Evolutionary conservation across 2,797 vertebrate species (phyloP).

Genomic region (Oreonectes daqikongensis): DNA sequence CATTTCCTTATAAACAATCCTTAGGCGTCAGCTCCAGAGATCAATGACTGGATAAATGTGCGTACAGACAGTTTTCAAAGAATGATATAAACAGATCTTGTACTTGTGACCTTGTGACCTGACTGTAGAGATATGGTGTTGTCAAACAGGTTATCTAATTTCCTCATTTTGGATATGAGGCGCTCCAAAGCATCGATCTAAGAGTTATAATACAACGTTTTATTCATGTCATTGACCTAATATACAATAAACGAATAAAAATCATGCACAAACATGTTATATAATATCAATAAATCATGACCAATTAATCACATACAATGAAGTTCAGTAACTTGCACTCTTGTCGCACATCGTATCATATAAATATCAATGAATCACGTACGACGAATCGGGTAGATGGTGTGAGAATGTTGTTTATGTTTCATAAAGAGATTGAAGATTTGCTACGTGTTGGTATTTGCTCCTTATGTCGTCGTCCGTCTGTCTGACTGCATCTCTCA

Average conservation of each 20-base stretch:
- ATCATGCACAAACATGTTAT: not conserved
- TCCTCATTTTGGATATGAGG: not conserved
- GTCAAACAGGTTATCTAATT: not conserved
- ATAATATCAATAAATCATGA: constrained; percentile 1
- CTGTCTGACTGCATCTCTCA: constrained; percentile 49
- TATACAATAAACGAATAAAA: not conserved
- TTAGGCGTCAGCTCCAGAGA: not conserved
- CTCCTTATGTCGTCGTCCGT: constrained; percentile 39
- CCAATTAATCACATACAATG: not conserved
- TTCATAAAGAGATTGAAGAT: constrained; percentile 32
- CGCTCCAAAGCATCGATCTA: not conserved
- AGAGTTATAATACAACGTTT: not conserved
- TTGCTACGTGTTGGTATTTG: constrained; percentile 21
- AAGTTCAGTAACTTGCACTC: not conserved
- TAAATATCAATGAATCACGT: not conserved
- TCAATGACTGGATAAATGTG: not conserved
- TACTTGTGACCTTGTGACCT: not conserved
- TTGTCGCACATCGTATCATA: not conserved
- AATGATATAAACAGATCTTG: not conserved
- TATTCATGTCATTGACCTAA: not conserved
- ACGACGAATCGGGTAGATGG: not conserved
- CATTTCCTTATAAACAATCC: not conserved
- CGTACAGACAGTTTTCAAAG: not conserved
- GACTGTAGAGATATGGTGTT: not conserved
- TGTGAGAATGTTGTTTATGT: constrained; percentile 28